Percentiles rank a stretch among this genome's conserved stretches.
phyloP scores from a whole-genome alignment of 2,113 vertebrate genomes.

The Corythaeola cristata region DNA sequence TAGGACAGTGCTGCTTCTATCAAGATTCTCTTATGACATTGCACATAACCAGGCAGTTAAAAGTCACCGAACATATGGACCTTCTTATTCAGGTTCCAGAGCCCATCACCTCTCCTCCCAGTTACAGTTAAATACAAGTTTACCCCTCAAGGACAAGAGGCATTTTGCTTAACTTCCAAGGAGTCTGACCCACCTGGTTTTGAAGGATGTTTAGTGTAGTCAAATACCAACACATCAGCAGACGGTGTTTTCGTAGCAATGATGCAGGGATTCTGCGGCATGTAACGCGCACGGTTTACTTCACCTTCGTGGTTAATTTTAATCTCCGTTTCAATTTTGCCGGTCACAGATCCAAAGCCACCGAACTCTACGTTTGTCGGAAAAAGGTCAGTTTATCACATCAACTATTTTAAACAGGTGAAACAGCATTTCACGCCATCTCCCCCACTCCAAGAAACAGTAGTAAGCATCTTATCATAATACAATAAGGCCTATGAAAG shows the following conservation, averaged over 20 bases:
- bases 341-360: constrained; percentile 92
- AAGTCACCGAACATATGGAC: not conserved
- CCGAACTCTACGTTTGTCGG: constrained; percentile 82
- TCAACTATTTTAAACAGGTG: not conserved
- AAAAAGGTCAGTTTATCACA: not conserved
- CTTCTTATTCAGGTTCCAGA: not conserved
- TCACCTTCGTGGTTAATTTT: constrained; percentile 97
- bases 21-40: not conserved
- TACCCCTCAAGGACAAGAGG: not conserved
- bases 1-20: not conserved
- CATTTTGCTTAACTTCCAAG: not conserved
- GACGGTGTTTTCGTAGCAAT: constrained; percentile 95
- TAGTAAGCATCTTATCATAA: not conserved
- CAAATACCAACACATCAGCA: constrained; percentile 92
- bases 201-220: constrained; percentile 91
- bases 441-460: not conserved
- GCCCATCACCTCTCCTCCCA: not conserved
- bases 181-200: constrained; percentile 82
- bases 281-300: constrained; percentile 91
- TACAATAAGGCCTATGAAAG: not conserved
- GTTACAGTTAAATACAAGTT: not conserved
- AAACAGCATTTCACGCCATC: not conserved
- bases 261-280: constrained; percentile 91
- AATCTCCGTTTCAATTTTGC: constrained; percentile 92
- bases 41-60: not conserved